A percentile compares a stretch with the other conserved stretches of the same genome.
These are phyloP conservation scores for Anolis apletophallus DNA, from an alignment of 2,797 vertebrate species.

Conservation along the genomic window DNA sequence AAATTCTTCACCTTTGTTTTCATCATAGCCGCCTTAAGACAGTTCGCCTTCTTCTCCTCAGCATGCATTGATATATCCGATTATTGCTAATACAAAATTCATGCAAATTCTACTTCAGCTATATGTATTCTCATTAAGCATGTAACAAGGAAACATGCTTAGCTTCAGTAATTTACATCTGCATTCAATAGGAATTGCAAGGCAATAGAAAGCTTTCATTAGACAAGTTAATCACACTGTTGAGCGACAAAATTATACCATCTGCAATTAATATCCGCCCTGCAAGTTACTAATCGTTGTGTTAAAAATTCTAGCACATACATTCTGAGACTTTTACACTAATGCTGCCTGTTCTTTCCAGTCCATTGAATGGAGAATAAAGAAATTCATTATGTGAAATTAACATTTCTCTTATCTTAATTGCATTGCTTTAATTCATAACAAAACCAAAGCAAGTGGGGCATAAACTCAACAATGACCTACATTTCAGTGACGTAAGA, in stretches of 20 bases:
- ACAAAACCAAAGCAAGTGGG: conserved; percentile 40
- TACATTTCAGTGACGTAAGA: conserved; percentile 40
- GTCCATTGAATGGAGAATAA: conserved; percentile 35
- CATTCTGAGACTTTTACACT: conserved; percentile 32
- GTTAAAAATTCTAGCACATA: conserved; percentile 45
- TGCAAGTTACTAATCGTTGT: conserved; percentile 31
- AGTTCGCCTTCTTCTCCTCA: neutral
- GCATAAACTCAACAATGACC: conserved; percentile 44
- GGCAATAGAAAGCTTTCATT: conserved; percentile 43
- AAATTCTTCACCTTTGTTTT: neutral
- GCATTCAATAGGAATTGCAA: conserved; percentile 18
- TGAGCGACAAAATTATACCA: conserved; percentile 36
- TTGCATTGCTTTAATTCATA: conserved; percentile 48
- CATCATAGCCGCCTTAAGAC: rapidly evolving
- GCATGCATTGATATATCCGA: conserved; percentile 29
- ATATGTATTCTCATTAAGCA: conserved; percentile 26
- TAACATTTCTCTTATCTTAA: conserved; percentile 44
- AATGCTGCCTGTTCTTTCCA: conserved; percentile 17
- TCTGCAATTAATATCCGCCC: conserved; percentile 48
- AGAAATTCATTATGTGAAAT: conserved; percentile 2
- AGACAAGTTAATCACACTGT: conserved; percentile 44
- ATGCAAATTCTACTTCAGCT: conserved; percentile 12
- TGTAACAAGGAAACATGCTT: conserved; percentile 42
- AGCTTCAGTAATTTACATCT: conserved; percentile 35
- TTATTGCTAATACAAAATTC: conserved; percentile 15